A percentile compares a stretch with the other conserved stretches of the same genome.
These are phyloP conservation scores for Conus betulinus DNA, from an alignment of 1,140 invertebrate genomes.

Conservation along the genomic window DNA sequence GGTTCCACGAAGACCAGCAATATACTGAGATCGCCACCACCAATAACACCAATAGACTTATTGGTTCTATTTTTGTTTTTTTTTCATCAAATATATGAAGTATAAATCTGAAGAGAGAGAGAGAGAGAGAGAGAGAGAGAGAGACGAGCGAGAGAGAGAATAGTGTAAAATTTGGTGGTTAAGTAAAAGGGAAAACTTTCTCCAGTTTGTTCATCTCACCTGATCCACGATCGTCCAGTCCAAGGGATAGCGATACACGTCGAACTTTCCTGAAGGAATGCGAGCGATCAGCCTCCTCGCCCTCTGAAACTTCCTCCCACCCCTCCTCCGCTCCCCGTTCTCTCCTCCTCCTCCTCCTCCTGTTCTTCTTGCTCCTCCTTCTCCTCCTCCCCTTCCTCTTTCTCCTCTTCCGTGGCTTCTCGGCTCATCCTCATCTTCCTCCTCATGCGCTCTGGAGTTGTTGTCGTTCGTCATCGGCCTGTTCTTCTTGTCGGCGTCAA, in stretches of 20 bases:
- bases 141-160: too few species aligned
- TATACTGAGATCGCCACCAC: too few species aligned
- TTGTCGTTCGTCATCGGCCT: not conserved
- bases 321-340: conserved; percentile 71
- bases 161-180: too few species aligned
- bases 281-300: conserved; percentile 98
- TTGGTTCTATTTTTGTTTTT: too few species aligned
- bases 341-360: conserved; percentile 27
- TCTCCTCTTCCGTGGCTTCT: conserved; percentile 52
- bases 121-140: too few species aligned
- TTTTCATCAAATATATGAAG: too few species aligned
- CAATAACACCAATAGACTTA: too few species aligned
- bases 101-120: too few species aligned
- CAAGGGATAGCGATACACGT: conserved; percentile 94
- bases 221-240: conserved; percentile 83
- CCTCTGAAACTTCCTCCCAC: conserved; percentile 94
- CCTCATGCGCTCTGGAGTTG: too few species aligned
- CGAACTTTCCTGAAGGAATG: conserved; percentile 97
- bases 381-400: conserved; percentile 44
- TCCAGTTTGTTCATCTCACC: not conserved
- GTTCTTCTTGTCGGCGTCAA: not conserved
- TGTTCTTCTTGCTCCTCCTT: conserved; percentile 57
- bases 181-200: too few species aligned
- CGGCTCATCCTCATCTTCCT: too few species aligned
- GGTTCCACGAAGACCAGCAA: too few species aligned